Percentiles rank a stretch among this genome's conserved stretches.
phyloP scores from a whole-genome alignment of 2,113 vertebrate species.

The Syrmaticus mikado region DNA sequence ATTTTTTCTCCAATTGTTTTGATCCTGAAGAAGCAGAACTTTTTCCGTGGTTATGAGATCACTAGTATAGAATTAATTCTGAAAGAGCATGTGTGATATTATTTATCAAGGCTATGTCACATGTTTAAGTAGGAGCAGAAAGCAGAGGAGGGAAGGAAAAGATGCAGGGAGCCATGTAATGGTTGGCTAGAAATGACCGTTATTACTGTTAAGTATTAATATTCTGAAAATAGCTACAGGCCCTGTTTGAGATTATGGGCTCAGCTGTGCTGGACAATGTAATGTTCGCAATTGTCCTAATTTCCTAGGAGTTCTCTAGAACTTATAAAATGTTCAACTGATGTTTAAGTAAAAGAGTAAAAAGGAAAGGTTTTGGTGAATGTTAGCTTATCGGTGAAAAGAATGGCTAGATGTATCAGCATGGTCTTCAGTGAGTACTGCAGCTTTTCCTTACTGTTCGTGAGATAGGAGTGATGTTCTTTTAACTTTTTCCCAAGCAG shows the following conservation, averaged over 20 bases:
- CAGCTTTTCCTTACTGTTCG: neutral
- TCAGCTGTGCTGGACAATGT: neutral
- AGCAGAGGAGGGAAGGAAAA: neutral
- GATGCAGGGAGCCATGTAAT: neutral
- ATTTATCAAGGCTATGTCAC: neutral
- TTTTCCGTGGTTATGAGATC: neutral
- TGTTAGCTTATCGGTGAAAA: neutral
- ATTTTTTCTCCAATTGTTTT: neutral
- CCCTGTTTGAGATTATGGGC: neutral
- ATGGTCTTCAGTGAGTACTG: neutral
- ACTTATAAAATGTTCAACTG: neutral
- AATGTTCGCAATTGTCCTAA: neutral
- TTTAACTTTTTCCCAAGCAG: neutral
- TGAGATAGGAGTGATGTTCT: neutral
- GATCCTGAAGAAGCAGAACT: neutral
- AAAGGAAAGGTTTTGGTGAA: neutral
- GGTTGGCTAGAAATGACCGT: neutral
- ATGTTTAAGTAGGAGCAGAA: neutral
- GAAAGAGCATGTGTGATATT: neutral
- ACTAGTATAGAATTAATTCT: accelerated
- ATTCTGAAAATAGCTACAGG: neutral
- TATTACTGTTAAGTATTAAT: neutral
- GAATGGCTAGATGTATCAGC: neutral
- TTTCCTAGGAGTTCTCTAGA: neutral
- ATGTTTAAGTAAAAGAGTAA: neutral